Evolutionary conservation across 2,888 invertebrate genomes (phyloP).

Genomic region (Philopedon plagiatum): DNA sequence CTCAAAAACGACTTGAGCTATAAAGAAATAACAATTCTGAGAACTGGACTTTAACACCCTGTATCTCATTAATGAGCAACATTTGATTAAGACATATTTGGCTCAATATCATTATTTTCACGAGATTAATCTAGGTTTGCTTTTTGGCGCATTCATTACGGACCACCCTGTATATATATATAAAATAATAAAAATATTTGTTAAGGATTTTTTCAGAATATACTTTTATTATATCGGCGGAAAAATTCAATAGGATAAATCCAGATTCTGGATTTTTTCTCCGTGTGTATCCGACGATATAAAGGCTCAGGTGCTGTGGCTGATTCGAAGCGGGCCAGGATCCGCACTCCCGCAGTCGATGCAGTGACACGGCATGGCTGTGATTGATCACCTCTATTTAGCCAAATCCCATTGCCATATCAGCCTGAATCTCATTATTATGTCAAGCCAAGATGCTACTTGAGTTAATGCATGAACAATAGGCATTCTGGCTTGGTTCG

Average conservation of each 20-base stretch:
- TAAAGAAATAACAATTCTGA: no score
- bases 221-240: no score
- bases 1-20: no score
- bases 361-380: constrained; percentile 66
- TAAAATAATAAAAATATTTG: no score
- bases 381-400: constrained; percentile 66
- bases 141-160: no score
- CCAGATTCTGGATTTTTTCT: constrained; percentile 4
- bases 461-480: constrained; percentile 69
- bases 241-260: neutral
- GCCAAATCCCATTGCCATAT: constrained; percentile 68
- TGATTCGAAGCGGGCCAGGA: constrained; percentile 48
- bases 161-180: no score
- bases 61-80: no score
- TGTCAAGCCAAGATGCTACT: constrained; percentile 70
- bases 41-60: no score
- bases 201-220: no score
- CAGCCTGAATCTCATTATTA: constrained; percentile 70
- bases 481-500: constrained; percentile 66
- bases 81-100: no score
- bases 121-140: no score
- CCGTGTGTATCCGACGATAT: constrained; percentile 31
- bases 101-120: no score
- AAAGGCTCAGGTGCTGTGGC: constrained; percentile 50
- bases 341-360: constrained; percentile 59